Evolutionary conservation across 2,113 vertebrate genomes (phyloP).

Genomic region (Speoplatyrhinus poulsoni): DNA sequence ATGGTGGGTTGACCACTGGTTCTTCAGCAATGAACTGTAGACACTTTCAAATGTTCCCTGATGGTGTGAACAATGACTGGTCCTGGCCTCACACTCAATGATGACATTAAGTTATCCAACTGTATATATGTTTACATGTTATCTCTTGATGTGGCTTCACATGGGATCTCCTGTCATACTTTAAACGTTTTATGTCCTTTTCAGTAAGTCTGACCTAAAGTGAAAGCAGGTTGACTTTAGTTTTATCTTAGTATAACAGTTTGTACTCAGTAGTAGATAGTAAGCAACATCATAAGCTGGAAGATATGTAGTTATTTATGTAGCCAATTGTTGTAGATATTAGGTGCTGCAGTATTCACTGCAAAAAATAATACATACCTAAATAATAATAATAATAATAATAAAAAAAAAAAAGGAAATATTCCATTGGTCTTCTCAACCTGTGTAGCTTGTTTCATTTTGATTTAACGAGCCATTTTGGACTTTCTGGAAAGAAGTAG

Average conservation of each 20-base stretch:
- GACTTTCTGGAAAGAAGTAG: constrained; percentile 26
- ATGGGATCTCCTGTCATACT: not conserved
- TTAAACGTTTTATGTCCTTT: not conserved
- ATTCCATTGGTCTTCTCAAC: constrained; percentile 7
- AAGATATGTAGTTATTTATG: constrained; percentile 49
- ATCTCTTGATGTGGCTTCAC: not conserved
- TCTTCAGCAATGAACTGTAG: constrained; percentile 7
- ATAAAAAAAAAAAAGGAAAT: constrained; percentile 11
- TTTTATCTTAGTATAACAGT: not conserved
- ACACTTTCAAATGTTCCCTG: not conserved
- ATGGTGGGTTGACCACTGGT: not conserved
- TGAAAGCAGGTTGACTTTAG: not conserved
- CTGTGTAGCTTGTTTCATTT: constrained; percentile 44
- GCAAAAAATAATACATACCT: constrained; percentile 13
- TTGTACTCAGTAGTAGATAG: constrained; percentile 2
- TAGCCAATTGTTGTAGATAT: constrained; percentile 38
- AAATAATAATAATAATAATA: too few relatives aligned
- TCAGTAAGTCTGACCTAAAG: not conserved
- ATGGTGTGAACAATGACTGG: not conserved
- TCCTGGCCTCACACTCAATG: not conserved
- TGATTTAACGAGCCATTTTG: constrained; percentile 14
- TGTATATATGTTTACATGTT: constrained; percentile 3
- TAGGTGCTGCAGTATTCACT: constrained; percentile 49
- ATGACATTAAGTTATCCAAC: constrained; percentile 10
- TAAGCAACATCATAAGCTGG: constrained; percentile 1